Evolutionary conservation across 2,797 vertebrate species (phyloP).

Genomic region (Cossypha caffra): DNA sequence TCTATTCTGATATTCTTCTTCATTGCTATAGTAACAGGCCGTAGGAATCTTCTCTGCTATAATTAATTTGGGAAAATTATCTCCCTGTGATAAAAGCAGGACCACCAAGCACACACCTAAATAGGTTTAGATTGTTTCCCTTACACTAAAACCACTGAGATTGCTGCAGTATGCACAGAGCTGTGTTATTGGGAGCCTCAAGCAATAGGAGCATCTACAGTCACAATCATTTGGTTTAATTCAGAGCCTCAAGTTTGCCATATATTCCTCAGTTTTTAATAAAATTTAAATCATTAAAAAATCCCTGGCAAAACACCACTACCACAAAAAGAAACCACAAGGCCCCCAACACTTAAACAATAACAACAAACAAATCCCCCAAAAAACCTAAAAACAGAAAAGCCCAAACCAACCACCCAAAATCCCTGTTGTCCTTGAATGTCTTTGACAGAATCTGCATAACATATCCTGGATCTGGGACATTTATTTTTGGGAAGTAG

Average conservation of each 20-base stretch:
- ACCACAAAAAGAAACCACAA: too few relatives aligned
- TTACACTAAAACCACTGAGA: neutral
- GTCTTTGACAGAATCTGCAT: neutral
- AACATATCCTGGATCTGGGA: neutral
- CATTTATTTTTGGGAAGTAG: neutral
- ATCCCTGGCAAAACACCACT: too few relatives aligned
- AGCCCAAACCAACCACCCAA: neutral
- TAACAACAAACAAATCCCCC: accelerated
- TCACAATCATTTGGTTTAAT: neutral
- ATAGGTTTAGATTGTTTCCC: neutral
- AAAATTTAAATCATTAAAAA: neutral
- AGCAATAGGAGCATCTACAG: neutral
- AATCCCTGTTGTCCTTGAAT: neutral
- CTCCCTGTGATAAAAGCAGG: neutral
- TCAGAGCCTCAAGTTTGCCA: neutral
- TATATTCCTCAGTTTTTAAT: neutral
- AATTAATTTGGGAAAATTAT: neutral
- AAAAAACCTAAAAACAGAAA: neutral
- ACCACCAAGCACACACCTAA: neutral
- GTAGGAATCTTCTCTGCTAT: neutral
- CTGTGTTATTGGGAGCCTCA: neutral
- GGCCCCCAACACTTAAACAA: accelerated
- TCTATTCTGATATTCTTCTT: too few relatives aligned
- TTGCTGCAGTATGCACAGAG: neutral
- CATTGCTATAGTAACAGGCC: neutral